These are phyloP conservation scores for Alsophila aescularia DNA, from an alignment of 2,888 invertebrate genomes.

Conservation along the genomic window DNA sequence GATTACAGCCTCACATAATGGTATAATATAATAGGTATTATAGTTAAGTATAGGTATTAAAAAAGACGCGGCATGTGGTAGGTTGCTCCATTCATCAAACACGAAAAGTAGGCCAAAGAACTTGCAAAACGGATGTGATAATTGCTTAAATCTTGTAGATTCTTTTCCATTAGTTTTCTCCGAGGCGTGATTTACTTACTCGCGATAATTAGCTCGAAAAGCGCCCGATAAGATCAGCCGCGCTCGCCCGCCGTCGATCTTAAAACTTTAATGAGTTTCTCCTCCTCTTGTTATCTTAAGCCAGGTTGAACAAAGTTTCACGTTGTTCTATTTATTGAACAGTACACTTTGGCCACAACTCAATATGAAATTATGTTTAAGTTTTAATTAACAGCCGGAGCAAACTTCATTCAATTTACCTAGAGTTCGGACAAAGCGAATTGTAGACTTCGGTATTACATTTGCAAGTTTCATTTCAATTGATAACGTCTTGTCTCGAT, in stretches of 20 bases:
- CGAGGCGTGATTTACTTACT: slow-evolving; percentile 42
- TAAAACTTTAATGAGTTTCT: slow-evolving; percentile 81
- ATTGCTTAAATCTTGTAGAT: slow-evolving; percentile 24
- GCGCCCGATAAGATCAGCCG: slow-evolving; percentile 63
- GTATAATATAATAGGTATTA: too few relatives aligned
- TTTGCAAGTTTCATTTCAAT: slow-evolving; percentile 16
- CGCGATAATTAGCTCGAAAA: slow-evolving; percentile 57
- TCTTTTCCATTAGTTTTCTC: slow-evolving; percentile 33
- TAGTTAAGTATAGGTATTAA: too few relatives aligned
- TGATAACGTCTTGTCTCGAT: slow-evolving; percentile 11
- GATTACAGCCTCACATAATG: too few relatives aligned
- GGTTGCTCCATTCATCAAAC: background rate
- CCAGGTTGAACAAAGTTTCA: slow-evolving; percentile 63
- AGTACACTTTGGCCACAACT: slow-evolving; percentile 59
- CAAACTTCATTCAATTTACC: slow-evolving; percentile 56
- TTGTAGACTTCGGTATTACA: slow-evolving; percentile 35
- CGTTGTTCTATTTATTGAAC: slow-evolving; percentile 71
- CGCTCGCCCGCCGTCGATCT: slow-evolving; percentile 55
- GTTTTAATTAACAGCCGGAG: slow-evolving; percentile 66
- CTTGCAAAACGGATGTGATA: slow-evolving; percentile 16
- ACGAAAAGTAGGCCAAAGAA: slow-evolving; percentile 7
- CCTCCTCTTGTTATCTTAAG: slow-evolving; percentile 74
- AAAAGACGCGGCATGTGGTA: too few relatives aligned
- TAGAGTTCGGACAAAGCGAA: slow-evolving; percentile 47
- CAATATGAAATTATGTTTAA: slow-evolving; percentile 67